These are phyloP conservation scores for Eudemis profundana DNA, from an alignment of 2,888 invertebrate species.

Conservation along the genomic window DNA sequence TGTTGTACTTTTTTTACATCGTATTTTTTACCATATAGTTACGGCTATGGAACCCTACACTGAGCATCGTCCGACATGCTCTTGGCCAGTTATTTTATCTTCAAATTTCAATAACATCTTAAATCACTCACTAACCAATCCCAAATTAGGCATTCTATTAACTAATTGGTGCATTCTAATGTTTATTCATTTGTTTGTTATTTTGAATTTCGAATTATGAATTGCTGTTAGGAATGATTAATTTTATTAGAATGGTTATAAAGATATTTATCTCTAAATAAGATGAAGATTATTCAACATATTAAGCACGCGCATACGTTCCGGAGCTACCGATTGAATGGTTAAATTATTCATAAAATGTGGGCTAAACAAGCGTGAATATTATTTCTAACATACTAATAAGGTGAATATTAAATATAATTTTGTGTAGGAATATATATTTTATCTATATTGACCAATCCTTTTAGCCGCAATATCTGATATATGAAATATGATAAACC, in stretches of 20 bases:
- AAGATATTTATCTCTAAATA: background rate
- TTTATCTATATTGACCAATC: background rate
- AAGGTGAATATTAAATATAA: background rate
- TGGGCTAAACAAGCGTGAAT: background rate
- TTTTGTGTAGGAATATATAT: background rate
- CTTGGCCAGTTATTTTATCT: too few relatives aligned
- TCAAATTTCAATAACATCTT: background rate
- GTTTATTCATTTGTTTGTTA: slow-evolving; percentile 52
- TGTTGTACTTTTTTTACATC: too few relatives aligned
- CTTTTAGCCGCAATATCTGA: slow-evolving; percentile 12
- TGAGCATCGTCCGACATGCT: too few relatives aligned
- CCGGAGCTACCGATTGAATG: slow-evolving; percentile 2
- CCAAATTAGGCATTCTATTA: too few relatives aligned
- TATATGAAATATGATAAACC: slow-evolving; percentile 11
- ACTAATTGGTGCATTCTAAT: slow-evolving; percentile 58
- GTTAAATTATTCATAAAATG: background rate
- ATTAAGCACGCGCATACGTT: background rate
- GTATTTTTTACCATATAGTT: too few relatives aligned
- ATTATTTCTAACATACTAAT: background rate
- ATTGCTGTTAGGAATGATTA: slow-evolving; percentile 16
- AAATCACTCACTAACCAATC: too few relatives aligned
- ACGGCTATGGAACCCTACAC: too few relatives aligned
- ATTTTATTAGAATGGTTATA: slow-evolving; percentile 13
- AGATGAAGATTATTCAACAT: background rate
- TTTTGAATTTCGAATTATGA: slow-evolving; percentile 47